Evolutionary conservation across 2,888 invertebrate genomes (phyloP), one percentile per base, ranked within the genome.

Genomic region (Tachina fera): DNA sequence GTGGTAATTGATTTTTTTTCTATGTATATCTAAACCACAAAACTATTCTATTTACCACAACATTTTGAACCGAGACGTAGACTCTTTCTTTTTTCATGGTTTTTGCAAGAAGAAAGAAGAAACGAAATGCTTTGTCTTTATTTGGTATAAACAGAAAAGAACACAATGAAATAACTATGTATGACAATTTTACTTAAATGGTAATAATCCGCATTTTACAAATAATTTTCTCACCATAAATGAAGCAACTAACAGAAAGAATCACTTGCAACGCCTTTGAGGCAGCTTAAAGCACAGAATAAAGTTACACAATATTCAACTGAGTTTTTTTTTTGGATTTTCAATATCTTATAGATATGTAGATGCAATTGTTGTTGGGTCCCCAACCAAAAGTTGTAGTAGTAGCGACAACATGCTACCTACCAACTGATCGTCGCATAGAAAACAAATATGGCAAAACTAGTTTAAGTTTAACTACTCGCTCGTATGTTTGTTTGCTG

Each of bases 141-240:
- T 75, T 81, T 68, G 53, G 75, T 51, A 65, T 43, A n/a, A 74
- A 41, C 39, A 67, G 49, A 58, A 39, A 51, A 60, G 5, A 49
- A 41, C 0, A 45, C 10, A 70, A 31, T 51, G 22, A 31, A 47
- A 67, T 43, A 51, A 58, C 14, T 14, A 31, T 47, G 79, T 14
- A 31, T 47, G 79, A 72, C 72, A 65, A 58, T 75, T 74, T 71
- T 71, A 79, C 82, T 61, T 56, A 80, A 65, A 86, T 76, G 86
- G 83, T 61, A 80, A 86, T 86, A 76, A 83, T 78, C 86, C 75
- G 83, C 75, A 83, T 86, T 79, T 65, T 72, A 70, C 82, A 83
- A 83, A 86, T 86, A 79, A 71, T 80, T 76, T 86, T 86, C 86
- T 83, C 86, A 86, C 86, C 86, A 86, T 79, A 83, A 83, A 83